Base-by-base conservation (phyloP, 2,113 vertebrate genomes). In the Melanostigma gelatinosum region DNA sequence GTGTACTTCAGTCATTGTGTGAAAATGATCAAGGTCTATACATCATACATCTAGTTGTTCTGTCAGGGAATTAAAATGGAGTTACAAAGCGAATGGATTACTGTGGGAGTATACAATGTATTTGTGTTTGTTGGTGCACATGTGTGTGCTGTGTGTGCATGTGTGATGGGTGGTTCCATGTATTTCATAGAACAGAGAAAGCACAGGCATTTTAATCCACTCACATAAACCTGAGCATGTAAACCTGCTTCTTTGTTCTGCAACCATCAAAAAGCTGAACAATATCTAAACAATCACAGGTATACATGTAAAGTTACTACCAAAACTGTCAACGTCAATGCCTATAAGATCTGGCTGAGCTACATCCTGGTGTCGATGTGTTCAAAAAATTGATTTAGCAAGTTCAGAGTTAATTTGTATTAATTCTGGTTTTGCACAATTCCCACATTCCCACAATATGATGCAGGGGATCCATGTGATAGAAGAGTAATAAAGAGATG, bases 121-220 rank as follows among this genome's bases (percentile, higher is more conserved):
- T 71, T 48, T 57, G 36, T 12, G 29, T 2, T 20, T 55, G 15
- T 72, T 3, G 29, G 16, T 48, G 4, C 52, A 55, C 8, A 54
- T 13, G 13, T 24, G 22, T 54, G 22, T 22, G 1, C 72, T 54
- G n/a, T 60, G 36, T 69, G 44, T 29, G 29, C 29, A 29, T 29
- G 29, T 3, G 29, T 55, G 0, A 16, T 63, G n/a, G 57, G 15
- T 2, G 34, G 4, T 44, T 63, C 48, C 8, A 32, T 64, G 29
- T n/a, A 52, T 58, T n/a, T 63, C 10, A 71, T 16, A 64, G 6
- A n/a, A 1, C 7, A 72, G 40, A 52, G 22, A 40, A 36, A 4
- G 34, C 11, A 44, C 9, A 44, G 34, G 18, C 34, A 54, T 72
- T 71, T 80, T 50, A 75, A 72, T 76, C 16, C 42, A 76, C 57